Conservation (phyloP, 2,113 vertebrate genomes). For the Rostratula benghalensis region DNA sequence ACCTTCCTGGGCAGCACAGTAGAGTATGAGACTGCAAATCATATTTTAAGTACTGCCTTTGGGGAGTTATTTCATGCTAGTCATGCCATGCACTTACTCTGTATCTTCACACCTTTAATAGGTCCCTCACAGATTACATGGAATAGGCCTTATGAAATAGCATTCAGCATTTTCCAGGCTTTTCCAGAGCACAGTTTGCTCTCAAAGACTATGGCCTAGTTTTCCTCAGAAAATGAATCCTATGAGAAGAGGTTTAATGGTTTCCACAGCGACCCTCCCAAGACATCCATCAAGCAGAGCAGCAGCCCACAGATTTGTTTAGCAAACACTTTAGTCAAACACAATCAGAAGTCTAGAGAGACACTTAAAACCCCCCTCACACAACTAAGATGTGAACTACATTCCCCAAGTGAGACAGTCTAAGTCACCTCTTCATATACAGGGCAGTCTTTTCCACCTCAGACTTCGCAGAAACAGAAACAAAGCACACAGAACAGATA, state of each 20-base stretch:
- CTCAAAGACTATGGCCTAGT: constrained; percentile 67
- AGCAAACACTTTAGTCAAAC: constrained; percentile 20
- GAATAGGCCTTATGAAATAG: constrained; percentile 13
- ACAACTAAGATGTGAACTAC: neutral
- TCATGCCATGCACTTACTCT: neutral
- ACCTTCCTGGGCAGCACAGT: neutral
- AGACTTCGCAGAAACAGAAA: neutral
- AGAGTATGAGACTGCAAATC: neutral
- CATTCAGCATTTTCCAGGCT: neutral
- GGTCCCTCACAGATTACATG: neutral
- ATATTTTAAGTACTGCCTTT: neutral
- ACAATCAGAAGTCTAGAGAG: neutral
- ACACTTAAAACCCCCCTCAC: neutral
- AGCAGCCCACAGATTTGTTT: constrained; percentile 40
- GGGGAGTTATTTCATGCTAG: neutral
- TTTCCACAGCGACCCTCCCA: constrained; percentile 70
- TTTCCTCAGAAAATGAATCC: constrained; percentile 61
- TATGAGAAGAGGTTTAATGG: constrained; percentile 51
- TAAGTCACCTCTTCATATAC: neutral
- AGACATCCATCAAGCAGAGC: constrained; percentile 39
- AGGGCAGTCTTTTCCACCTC: neutral
- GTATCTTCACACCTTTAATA: neutral
- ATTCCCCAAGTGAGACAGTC: neutral
- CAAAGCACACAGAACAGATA: neutral
- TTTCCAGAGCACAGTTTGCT: constrained; percentile 35